Base-by-base conservation (phyloP, 2,888 invertebrate genomes). In the Drymonia ruficornis region DNA sequence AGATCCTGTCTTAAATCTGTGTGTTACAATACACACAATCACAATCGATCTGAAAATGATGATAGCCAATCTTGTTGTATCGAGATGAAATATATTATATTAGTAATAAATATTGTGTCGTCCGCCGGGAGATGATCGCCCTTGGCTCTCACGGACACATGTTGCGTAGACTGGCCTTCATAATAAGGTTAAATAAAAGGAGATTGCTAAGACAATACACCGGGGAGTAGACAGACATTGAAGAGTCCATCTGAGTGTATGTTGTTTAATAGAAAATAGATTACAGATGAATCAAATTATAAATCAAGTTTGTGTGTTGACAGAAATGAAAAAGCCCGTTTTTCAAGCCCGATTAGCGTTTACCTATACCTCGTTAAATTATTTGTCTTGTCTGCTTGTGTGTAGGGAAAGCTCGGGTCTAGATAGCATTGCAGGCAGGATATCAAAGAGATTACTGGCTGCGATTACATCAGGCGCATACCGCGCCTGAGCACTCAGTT, bases 61-160 rank as follows among this genome's bases (percentile, higher is more conserved):
- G 40, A 40, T 40, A 40, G 40, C 40, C 40, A 40, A 40, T 40
- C 16, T 40, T 40, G 38, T 3, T n/a, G 9, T 40, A 40, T 40
- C 2, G 16, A 6, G 16, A 16, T 4, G 7, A 40, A 40, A 40
- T 16, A 40, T 40, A n/a, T n/a, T n/a, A 6, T 40, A 23, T 23
- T 23, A 23, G 36, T 36, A 13, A 6, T n/a, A 2, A 40, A 19
- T 43, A 43, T 40, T 43, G 12, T 42, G 7, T 18, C 7, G 42
- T 43, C 43, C 43, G 43, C 19, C 3, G 43, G 43, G 43, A 38
- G 15, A 38, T 15, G 47, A 13, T 36, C 43, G 44, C 34, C 56
- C 65, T 64, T 60, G 56, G 11, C 28, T 44, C 38, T 46, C 15
- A 8, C 31, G 40, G 63, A 56, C 56, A 59, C 61, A 56, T 60